Percentiles rank a stretch among this genome's conserved stretches.
Conservation (phyloP, 2,797 vertebrate species). For the Valencia hispanica region DNA sequence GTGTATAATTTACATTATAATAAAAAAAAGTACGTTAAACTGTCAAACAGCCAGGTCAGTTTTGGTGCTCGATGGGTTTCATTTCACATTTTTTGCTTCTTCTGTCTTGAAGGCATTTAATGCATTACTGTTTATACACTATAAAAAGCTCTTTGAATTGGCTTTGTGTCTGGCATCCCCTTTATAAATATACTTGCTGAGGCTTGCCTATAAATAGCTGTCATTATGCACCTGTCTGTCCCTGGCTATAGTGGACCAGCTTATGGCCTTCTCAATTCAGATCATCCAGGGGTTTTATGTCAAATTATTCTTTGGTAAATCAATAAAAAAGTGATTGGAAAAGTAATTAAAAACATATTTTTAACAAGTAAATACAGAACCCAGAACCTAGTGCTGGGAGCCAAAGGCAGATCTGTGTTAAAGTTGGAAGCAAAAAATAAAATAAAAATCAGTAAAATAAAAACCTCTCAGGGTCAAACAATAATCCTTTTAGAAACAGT, state of each 20-base stretch:
- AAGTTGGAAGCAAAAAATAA: conserved; percentile 10
- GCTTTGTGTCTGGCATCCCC: conserved; percentile 19
- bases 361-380: conserved; percentile 15
- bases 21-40: neutral
- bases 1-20: neutral
- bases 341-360: neutral
- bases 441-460: conserved; percentile 11
- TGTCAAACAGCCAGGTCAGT: neutral
- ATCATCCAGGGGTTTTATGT: conserved; percentile 30
- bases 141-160: conserved; percentile 10
- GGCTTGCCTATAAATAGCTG: conserved; percentile 47
- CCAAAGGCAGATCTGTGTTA: conserved; percentile 15
- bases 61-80: neutral
- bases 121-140: conserved; percentile 9
- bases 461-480: conserved; percentile 23
- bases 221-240: conserved; percentile 45
- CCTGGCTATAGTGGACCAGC: conserved; percentile 40
- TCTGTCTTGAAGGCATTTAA: neutral
- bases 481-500: conserved; percentile 35
- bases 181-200: conserved; percentile 46
- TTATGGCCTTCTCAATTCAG: conserved; percentile 30
- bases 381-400: neutral
- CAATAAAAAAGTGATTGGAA: neutral
- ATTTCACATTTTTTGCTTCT: conserved; percentile 10
- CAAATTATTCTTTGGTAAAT: conserved; percentile 3